Conservation (phyloP, 2,797 vertebrate genomes). For the Aulostomus chinensis region DNA sequence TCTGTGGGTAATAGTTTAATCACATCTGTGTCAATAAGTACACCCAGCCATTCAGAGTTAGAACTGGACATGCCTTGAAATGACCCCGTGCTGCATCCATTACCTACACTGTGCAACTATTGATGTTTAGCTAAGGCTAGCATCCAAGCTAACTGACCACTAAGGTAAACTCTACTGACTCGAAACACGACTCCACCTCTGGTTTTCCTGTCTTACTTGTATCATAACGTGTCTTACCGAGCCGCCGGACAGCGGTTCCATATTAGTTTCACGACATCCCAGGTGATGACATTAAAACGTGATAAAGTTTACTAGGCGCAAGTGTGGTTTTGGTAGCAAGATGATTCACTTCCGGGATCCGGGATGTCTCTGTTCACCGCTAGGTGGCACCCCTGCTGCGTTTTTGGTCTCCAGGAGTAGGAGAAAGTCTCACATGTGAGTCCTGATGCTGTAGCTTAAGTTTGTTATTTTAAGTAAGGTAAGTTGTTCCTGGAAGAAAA, state of each 20-base stretch:
- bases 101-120: background rate
- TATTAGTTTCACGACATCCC: constrained; percentile 10
- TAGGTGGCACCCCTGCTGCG: constrained; percentile 25
- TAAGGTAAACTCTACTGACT: background rate
- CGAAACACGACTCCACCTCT: background rate
- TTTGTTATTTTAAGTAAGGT: too few species aligned
- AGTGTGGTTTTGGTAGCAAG: background rate
- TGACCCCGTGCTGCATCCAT: too few species aligned
- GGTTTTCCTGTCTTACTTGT: background rate
- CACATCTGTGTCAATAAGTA: too few species aligned
- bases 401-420: background rate
- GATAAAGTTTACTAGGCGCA: background rate
- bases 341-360: constrained; percentile 56
- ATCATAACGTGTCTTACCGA: constrained; percentile 50
- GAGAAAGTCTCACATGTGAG: too few species aligned
- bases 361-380: constrained; percentile 21
- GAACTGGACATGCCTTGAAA: too few species aligned
- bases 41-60: too few species aligned
- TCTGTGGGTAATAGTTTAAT: too few species aligned
- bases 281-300: background rate
- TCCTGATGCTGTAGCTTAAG: too few species aligned
- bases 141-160: constrained; percentile 37
- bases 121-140: constrained; percentile 25
- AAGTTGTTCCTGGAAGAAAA: too few species aligned
- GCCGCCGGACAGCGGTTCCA: constrained; percentile 30